These are phyloP conservation scores for Australoheros facetus DNA, from an alignment of 2,797 vertebrate genomes.

Conservation along the genomic window DNA sequence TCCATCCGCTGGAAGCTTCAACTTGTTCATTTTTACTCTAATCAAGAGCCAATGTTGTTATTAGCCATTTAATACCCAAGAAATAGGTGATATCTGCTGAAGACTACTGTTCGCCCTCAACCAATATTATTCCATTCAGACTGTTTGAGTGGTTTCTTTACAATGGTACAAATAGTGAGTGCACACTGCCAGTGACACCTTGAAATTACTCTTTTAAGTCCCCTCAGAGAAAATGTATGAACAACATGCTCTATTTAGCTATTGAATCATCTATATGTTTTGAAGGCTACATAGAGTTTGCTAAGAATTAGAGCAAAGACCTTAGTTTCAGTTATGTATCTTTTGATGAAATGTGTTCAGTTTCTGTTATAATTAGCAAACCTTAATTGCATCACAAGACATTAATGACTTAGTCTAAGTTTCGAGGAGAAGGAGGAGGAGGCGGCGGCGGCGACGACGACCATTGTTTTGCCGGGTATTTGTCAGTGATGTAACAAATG, in stretches of 20 bases:
- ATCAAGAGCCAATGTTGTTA: background rate
- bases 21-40: background rate
- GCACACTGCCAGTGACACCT: background rate
- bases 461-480: too few species aligned
- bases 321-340: background rate
- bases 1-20: background rate
- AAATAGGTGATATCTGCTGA: background rate
- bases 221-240: background rate
- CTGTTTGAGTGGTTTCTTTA: background rate
- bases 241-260: background rate
- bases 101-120: background rate
- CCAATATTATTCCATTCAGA: background rate
- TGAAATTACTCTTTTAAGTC: background rate
- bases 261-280: background rate
- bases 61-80: background rate
- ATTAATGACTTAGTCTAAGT: background rate
- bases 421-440: too few species aligned
- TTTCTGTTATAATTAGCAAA: background rate
- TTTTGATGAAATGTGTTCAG: background rate
- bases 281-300: background rate
- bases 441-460: too few species aligned
- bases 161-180: background rate
- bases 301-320: background rate
- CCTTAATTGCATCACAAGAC: background rate
- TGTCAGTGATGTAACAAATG: constrained; percentile 34